Evolutionary conservation across 2,797 vertebrate genomes (phyloP).

Genomic region (Darevskia mixta): DNA sequence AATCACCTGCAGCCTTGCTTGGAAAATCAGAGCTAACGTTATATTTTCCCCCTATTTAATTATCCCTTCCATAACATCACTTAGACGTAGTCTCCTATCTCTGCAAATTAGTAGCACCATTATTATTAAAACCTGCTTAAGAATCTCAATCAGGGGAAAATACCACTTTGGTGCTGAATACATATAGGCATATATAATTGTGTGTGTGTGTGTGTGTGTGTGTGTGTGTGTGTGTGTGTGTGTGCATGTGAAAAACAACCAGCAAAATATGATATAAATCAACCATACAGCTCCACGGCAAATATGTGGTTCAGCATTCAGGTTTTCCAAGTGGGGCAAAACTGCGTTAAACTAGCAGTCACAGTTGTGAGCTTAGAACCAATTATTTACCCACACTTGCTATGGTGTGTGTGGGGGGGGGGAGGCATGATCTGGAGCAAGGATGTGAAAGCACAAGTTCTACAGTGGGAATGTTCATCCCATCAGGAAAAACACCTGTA

Average conservation of each 20-base stretch:
- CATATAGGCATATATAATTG: slow-evolving; percentile 32
- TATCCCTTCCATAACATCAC: slow-evolving; percentile 60
- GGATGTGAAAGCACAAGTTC: neutral
- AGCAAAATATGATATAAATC: slow-evolving; percentile 27
- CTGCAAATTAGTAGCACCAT: slow-evolving; percentile 66
- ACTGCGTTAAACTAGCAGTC: neutral
- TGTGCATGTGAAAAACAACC: neutral
- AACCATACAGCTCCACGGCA: neutral
- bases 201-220: slow-evolving; percentile 19
- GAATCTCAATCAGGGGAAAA: slow-evolving; percentile 59
- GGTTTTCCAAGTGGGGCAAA: neutral
- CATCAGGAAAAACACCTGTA: neutral
- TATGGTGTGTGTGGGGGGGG: neutral
- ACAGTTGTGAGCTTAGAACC: neutral
- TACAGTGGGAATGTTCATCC: neutral
- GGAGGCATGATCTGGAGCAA: too few relatives aligned
- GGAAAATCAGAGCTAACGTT: slow-evolving; percentile 63
- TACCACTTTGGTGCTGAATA: slow-evolving; percentile 51
- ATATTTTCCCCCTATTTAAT: slow-evolving; percentile 63
- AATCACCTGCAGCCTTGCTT: slow-evolving; percentile 60
- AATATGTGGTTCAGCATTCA: neutral
- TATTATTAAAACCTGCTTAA: slow-evolving; percentile 74
- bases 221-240: neutral
- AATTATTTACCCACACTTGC: neutral
- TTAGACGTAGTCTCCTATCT: slow-evolving; percentile 62